Conservation (phyloP, 2,888 invertebrate species). For the Hydraecia micacea region DNA sequence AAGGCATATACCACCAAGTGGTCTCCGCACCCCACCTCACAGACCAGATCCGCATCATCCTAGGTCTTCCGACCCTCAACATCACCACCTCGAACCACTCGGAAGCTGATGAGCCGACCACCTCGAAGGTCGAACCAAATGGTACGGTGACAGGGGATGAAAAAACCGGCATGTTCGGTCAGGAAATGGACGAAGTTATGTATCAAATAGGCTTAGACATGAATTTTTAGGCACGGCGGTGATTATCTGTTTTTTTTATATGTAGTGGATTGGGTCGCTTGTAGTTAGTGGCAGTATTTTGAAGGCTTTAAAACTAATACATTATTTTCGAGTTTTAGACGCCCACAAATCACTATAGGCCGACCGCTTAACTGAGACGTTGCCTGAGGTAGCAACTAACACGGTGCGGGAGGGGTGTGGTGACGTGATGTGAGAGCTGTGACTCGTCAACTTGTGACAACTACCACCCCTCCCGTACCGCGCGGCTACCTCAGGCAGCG, state of each 20-base stretch:
- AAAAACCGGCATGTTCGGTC: slow-evolving; percentile 68
- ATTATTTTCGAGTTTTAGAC: not conserved
- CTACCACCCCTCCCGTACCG: too few relatives aligned
- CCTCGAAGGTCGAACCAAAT: slow-evolving; percentile 53
- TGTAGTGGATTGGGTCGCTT: slow-evolving; percentile 50
- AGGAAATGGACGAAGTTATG: slow-evolving; percentile 89
- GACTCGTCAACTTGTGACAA: too few relatives aligned
- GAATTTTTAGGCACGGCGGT: slow-evolving; percentile 85
- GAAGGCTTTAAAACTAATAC: not conserved
- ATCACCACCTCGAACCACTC: slow-evolving; percentile 78
- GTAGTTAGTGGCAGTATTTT: slow-evolving; percentile 3
- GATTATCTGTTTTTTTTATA: slow-evolving; percentile 52
- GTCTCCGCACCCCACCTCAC: slow-evolving; percentile 93
- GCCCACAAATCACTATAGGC: not conserved
- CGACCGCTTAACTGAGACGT: too few relatives aligned
- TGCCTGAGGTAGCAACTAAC: too few relatives aligned
- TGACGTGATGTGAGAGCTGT: too few relatives aligned
- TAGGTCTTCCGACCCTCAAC: slow-evolving; percentile 91
- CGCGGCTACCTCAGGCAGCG: too few relatives aligned
- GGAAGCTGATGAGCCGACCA: slow-evolving; percentile 59
- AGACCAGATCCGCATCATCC: slow-evolving; percentile 92
- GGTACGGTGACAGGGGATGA: slow-evolving; percentile 65
- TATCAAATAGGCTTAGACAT: slow-evolving; percentile 90
- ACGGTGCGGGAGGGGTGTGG: too few relatives aligned
- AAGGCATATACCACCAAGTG: slow-evolving; percentile 97